A percentile compares a stretch with the other conserved stretches of the same genome.
Evolutionary conservation across 2,888 invertebrate genomes (phyloP).

Genomic region (Drosophila fungiperda): DNA sequence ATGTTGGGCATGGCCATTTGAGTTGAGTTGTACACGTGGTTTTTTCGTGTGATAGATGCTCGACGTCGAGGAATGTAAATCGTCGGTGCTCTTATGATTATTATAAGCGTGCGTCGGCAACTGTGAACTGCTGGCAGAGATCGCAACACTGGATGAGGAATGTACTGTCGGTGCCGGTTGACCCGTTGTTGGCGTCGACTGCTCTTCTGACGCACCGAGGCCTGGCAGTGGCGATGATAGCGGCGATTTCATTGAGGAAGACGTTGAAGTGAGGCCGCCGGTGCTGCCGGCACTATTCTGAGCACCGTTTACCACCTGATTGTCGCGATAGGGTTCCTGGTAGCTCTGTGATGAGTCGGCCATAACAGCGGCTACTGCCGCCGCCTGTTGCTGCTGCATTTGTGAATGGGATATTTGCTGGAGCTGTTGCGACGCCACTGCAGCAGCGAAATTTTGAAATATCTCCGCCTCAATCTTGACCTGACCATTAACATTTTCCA

Average conservation of each 20-base stretch:
- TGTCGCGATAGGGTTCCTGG: constrained; percentile 77
- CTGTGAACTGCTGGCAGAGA: constrained; percentile 30
- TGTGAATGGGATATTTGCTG: constrained; percentile 81
- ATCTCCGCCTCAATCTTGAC: constrained; percentile 83
- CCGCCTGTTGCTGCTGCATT: constrained; percentile 71
- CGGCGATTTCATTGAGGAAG: constrained; percentile 84
- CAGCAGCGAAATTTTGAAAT: constrained; percentile 83
- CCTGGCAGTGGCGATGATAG: constrained; percentile 81
- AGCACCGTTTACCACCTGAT: constrained; percentile 43
- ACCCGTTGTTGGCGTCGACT: constrained; percentile 29
- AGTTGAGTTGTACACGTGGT: constrained; percentile 78
- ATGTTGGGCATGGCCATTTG: constrained; percentile 53
- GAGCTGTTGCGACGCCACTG: constrained; percentile 82
- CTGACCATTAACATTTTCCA: constrained; percentile 76
- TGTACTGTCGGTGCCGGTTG: constrained; percentile 69
- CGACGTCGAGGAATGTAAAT: constrained; percentile 75
- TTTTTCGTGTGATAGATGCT: constrained; percentile 81
- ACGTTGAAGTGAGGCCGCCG: constrained; percentile 82
- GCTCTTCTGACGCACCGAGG: constrained; percentile 45
- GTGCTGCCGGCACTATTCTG: constrained; percentile 65
- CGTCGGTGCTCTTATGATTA: constrained; percentile 65
- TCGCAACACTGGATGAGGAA: constrained; percentile 66
- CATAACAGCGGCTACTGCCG: constrained; percentile 73
- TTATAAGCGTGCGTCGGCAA: constrained; percentile 50
- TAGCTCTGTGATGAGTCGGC: constrained; percentile 77